Evolutionary conservation across 2,888 invertebrate genomes (phyloP).

Genomic region (Hylaea fasciaria): DNA sequence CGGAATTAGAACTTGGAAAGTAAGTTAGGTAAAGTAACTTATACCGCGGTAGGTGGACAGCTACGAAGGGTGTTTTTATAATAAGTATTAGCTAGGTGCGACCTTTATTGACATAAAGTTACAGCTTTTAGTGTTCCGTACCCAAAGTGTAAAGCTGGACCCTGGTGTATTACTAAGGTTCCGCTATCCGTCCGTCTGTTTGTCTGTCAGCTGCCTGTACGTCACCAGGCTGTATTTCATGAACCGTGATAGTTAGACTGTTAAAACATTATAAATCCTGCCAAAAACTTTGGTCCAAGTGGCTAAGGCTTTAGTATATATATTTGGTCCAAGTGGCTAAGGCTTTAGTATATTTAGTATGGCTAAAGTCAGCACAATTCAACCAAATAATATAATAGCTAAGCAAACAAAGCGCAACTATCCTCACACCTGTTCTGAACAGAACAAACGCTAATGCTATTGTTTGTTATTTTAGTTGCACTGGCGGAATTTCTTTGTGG

Average conservation of each 20-base stretch:
- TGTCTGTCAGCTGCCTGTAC: too few species aligned
- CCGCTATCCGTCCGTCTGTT: too few species aligned
- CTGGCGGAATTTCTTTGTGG: conserved; percentile 38
- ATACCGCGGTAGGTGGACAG: neutral
- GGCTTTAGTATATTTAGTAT: neutral
- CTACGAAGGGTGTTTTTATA: neutral
- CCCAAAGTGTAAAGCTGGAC: too few species aligned
- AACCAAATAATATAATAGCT: conserved; percentile 10
- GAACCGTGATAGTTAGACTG: too few species aligned
- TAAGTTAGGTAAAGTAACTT: conserved; percentile 12
- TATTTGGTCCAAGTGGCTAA: too few species aligned
- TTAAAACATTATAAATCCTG: too few species aligned
- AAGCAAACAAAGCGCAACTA: neutral
- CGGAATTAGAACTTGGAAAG: conserved; percentile 18
- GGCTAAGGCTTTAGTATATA: too few species aligned
- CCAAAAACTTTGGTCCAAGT: too few species aligned
- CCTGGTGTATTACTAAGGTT: too few species aligned
- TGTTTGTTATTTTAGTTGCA: conserved; percentile 34
- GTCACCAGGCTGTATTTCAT: too few species aligned
- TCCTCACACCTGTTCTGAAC: conserved; percentile 27
- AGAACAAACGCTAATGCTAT: conserved; percentile 27
- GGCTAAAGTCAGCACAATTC: conserved; percentile 5
- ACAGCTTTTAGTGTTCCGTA: too few species aligned
- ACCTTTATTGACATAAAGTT: neutral
- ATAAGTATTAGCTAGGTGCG: too few species aligned